Conservation (phyloP, 1,140 invertebrate species). For the Acromyrmex charruanus region DNA sequence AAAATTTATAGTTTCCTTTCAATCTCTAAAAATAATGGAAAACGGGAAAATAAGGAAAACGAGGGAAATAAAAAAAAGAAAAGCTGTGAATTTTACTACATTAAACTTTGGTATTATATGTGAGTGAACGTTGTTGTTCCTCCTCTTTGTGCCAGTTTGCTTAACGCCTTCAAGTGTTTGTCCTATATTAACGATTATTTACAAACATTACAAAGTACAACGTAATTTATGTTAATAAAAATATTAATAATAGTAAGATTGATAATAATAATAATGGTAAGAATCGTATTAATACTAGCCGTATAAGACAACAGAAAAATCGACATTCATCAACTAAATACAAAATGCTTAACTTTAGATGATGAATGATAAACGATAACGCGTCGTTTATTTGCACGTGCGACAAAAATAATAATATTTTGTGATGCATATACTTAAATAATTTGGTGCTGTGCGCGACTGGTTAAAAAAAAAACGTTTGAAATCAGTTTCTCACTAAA, state of each 20-base stretch:
- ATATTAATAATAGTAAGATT: slow-evolving; percentile 59
- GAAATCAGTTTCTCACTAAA: slow-evolving; percentile 48
- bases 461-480: slow-evolving; percentile 17
- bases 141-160: slow-evolving; percentile 63
- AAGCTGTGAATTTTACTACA: slow-evolving; percentile 76
- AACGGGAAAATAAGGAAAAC: slow-evolving; percentile 65
- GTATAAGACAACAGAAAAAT: slow-evolving; percentile 64
- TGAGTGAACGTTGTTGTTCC: slow-evolving; percentile 77
- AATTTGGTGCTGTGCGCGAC: slow-evolving; percentile 75
- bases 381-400: slow-evolving; percentile 24
- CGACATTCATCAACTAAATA: slow-evolving; percentile 46
- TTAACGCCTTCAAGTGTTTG: slow-evolving; percentile 47
- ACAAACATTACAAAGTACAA: slow-evolving; percentile 79
- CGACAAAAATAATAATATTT: slow-evolving; percentile 42
- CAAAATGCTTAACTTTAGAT: slow-evolving; percentile 59
- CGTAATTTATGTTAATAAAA: slow-evolving; percentile 70
- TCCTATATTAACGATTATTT: slow-evolving; percentile 72
- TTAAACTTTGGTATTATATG: slow-evolving; percentile 87
- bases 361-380: slow-evolving; percentile 58
- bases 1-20: slow-evolving; percentile 49
- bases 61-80: slow-evolving; percentile 73
- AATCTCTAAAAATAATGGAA: slow-evolving; percentile 77
- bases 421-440: slow-evolving; percentile 59
- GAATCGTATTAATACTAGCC: slow-evolving; percentile 73
- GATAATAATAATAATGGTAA: slow-evolving; percentile 65